Base-by-base conservation (phyloP, 2,113 vertebrate genomes). In the Oreochromis spilurus region DNA sequence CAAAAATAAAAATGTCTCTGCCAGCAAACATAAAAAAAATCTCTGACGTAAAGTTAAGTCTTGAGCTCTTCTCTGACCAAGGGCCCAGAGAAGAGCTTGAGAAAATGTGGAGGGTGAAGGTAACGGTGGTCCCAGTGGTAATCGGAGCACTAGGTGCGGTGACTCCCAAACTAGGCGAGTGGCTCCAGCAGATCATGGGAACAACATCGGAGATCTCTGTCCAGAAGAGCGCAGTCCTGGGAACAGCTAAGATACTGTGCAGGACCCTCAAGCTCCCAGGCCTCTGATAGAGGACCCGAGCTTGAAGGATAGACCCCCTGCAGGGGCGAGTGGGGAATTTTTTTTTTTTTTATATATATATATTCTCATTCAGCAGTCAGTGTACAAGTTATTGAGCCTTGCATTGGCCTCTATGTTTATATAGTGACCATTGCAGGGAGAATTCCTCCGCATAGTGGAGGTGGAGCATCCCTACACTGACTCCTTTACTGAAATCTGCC, bases 111-210 rank as follows among this genome's bases (percentile, higher is more conserved):
- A 24, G 10, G 12, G n/a, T 0, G n/a, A 0, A 31, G 21, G 53
- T 55, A 55, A 55, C 11, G 0, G 53, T 1, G 0, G 4, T 54
- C n/a, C 5, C 0, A 4, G 53, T 24, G 0, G n/a, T 55, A 54
- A 54, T 54, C 3, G 21, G 3, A 55, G 6, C 6, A 55, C 2
- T 0, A 0, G 53, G 21, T 55, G 53, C 1, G 0, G 11, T 7
- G 1, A 55, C 0, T 55, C 3, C 21, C 21, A 55, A 55, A 2
- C 11, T 55, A 55, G 21, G 0, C 1, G 11, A 24, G 21, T 55
- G 53, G 21, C 53, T 55, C 21, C 53, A 55, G 53, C 21, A 55
- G 53, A 55, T 24, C 0, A 5, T n/a, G 0, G 53, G 53, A 55
- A 24, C 2, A 24, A 0, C 6, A 53, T 24, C 53, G 11, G 21